Evolutionary conservation across 2,797 vertebrate species (phyloP), one percentile per base, ranked within the genome.

Genomic region (Epinephelus awoara): DNA sequence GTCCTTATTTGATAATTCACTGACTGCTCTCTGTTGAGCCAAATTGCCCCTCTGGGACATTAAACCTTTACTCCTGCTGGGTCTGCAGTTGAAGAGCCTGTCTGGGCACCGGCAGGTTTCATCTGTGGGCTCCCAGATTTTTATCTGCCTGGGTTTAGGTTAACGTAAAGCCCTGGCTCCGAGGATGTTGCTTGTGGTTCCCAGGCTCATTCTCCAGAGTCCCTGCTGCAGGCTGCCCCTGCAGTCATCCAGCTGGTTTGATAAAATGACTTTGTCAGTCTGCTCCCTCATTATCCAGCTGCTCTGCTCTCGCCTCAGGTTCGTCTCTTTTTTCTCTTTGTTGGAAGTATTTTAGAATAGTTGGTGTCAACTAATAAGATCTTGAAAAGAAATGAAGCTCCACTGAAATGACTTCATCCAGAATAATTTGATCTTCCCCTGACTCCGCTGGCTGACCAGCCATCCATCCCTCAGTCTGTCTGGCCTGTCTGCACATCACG

Each of bases 251-350:
- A 69, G 40, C 66, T 69, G 54, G 11, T 71, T 14, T 51, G 15
- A 79, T 65, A n/a, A 58, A 71, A 42, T n/a, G 1, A 9, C 13
- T 58, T 40, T 50, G 52, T 55, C 40, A 6, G 25, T 46, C n/a
- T 71, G 46, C 65, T 34, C 63, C 54, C 65, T 72, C 44, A 42
- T 75, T 65, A 75, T 64, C 61, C 25, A 27, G 55, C 77, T 62
- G 58, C 59, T 62, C 44, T 23, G 40, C 42, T 23, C 44, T 27
- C 25, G 17, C 40, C 18, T 69, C 55, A 7, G 34, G 3, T 25
- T 29, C 27, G 14, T 25, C n/a, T 8, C 9, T 64, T 15, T n/a
- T n/a, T 19, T n/a, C 18, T 67, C 17, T 23, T 19, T 42, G 40
- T 55, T 59, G 63, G 17, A 49, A 25, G 49, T 47, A 15, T 63